phyloP scores from a whole-genome alignment of 2,888 invertebrate species.

The Parelbella ahira region DNA sequence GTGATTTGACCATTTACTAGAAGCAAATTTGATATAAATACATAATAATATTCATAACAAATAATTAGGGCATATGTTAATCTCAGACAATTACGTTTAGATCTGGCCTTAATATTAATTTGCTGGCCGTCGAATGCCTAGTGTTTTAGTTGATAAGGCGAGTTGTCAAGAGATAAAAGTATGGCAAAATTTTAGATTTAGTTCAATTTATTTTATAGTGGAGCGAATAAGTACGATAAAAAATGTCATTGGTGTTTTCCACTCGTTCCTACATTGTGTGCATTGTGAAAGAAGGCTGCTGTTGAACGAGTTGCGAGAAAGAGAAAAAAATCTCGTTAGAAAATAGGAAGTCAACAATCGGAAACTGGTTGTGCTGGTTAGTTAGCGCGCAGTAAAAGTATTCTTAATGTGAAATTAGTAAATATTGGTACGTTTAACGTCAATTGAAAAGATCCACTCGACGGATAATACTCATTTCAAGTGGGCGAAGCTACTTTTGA shows the following conservation, averaged over 20 bases:
- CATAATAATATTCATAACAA: no score
- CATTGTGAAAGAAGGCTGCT: conserved; percentile 53
- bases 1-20: no score
- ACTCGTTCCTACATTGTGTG: conserved; percentile 40
- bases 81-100: no score
- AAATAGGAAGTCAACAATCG: conserved; percentile 70
- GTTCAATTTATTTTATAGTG: background rate
- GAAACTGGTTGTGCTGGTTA: conserved; percentile 56
- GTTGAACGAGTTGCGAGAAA: conserved; percentile 46
- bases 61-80: no score
- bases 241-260: conserved; percentile 50
- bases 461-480: no score
- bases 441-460: no score
- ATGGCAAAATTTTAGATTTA: no score
- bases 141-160: no score
- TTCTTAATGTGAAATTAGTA: conserved; percentile 38
- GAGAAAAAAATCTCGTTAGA: conserved; percentile 74
- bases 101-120: no score
- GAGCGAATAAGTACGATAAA: conserved; percentile 15
- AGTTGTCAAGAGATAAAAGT: no score
- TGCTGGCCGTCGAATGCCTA: no score
- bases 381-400: conserved; percentile 50
- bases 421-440: conserved; percentile 16
- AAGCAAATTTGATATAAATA: no score
- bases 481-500: background rate